Conservation (phyloP, 2,888 invertebrate genomes). For the Cheilosia soror region DNA sequence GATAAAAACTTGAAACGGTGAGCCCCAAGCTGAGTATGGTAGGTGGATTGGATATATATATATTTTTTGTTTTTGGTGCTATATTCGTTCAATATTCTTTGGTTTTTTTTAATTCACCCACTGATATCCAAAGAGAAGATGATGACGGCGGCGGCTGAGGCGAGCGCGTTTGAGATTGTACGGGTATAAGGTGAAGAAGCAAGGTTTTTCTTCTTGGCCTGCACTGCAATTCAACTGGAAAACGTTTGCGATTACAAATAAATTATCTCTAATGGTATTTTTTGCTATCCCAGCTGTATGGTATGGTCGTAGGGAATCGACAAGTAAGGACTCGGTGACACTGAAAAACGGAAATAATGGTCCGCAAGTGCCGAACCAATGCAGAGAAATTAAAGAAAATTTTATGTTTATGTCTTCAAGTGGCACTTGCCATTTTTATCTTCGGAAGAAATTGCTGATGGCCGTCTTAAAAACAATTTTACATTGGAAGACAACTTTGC, state of each 20-base stretch:
- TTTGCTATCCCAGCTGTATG: constrained; percentile 40
- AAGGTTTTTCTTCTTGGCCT: constrained; percentile 40
- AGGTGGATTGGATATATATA: constrained; percentile 50
- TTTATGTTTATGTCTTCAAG: constrained; percentile 70
- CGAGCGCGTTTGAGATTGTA: constrained; percentile 2
- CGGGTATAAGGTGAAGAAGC: background rate
- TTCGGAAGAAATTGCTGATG: constrained; percentile 58
- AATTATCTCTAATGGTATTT: constrained; percentile 83
- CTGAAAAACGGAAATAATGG: constrained; percentile 74
- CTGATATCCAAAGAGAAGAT: constrained; percentile 36
- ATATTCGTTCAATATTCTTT: constrained; percentile 49
- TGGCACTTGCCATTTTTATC: constrained; percentile 72
- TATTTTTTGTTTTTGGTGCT: constrained; percentile 2
- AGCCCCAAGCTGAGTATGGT: constrained; percentile 59
- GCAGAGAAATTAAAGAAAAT: constrained; percentile 69
- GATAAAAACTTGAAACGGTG: constrained; percentile 71
- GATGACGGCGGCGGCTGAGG: constrained; percentile 30
- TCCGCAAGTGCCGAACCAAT: constrained; percentile 60
- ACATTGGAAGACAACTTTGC: background rate
- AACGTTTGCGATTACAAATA: constrained; percentile 83
- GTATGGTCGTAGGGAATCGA: constrained; percentile 55
- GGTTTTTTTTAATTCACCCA: constrained; percentile 52
- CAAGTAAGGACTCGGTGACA: constrained; percentile 70
- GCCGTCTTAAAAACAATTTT: constrained; percentile 48
- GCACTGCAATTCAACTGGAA: constrained; percentile 76